Evolutionary conservation across 2,113 vertebrate genomes (phyloP).

Genomic region (Rana temporaria): DNA sequence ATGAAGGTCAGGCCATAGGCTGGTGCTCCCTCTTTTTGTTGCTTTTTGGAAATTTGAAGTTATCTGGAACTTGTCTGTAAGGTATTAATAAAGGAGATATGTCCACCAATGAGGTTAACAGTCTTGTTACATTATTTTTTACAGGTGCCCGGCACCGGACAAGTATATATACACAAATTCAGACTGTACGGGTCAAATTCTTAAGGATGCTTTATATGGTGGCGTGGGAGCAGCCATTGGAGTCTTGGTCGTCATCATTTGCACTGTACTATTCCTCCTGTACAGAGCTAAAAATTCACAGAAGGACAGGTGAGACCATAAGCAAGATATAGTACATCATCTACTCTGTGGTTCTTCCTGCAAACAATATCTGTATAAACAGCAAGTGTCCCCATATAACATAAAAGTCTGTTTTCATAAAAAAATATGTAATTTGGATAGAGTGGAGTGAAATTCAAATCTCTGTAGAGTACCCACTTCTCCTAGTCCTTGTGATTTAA

Average conservation of each 20-base stretch:
- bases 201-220: neutral
- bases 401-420: neutral
- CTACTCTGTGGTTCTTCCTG: neutral
- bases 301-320: neutral
- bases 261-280: fast-evolving
- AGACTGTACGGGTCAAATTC: neutral
- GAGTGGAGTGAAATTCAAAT: neutral
- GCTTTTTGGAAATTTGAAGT: too few species aligned
- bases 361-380: neutral
- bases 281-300: neutral
- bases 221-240: neutral
- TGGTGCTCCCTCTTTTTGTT: too few species aligned
- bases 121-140: neutral
- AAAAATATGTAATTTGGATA: neutral
- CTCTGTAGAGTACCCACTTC: too few species aligned
- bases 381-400: too few species aligned
- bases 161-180: neutral
- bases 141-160: neutral
- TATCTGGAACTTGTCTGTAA: too few species aligned
- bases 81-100: too few species aligned
- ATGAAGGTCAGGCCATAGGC: too few species aligned
- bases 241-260: fast-evolving
- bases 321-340: too few species aligned
- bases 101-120: too few species aligned
- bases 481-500: too few species aligned